Evolutionary conservation across 2,113 vertebrate species (phyloP), one percentile per base, ranked within the genome.

Genomic region (Phylloscopus trochiloides): DNA sequence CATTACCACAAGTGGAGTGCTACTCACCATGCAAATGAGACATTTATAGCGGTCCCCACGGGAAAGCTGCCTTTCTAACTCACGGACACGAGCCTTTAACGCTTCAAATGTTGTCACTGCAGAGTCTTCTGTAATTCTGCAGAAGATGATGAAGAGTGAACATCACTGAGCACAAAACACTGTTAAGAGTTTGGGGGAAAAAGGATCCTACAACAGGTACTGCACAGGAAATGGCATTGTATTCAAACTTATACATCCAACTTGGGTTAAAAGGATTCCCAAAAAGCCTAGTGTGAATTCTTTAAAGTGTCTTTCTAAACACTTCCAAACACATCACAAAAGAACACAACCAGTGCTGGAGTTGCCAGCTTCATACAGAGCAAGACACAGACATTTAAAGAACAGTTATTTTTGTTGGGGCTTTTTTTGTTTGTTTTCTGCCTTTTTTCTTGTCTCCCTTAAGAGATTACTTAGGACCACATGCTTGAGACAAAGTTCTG

Each of bases 1-100:
- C 96, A 96, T 96, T 93, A 91, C 92, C 93, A 90, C 63, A 68
- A 96, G 86, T 91, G 96, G 85, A 96, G 89, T 84, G 92, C 94
- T 89, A 97, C 99, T 99, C 97, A 99, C 99, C 99, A 99, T 99
- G 98, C 99, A 99, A 98, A 99, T 99, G 98, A 99, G 99, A 98
- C 99, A 99, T 98, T 99, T 99, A 98, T 99, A 99, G 92, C 99
- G 98, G 98, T 99, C 99, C 94, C 99, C 99, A 97, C 99, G 98
- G 95, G 99, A 99, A 57, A 99, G 99, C 97, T 99, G 99, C 98
- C 99, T 98, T 98, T 99, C 99, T 97, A 99, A 98, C 97, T 99
- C 99, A 97, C 99, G 98, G 98, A 99, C 99, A 85, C 99, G 99
- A 97, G 99, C 99, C 98, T 99, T 99, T 98, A 99, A 98, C 38